These are phyloP conservation scores for Anoplophora glabripennis DNA, from an alignment of 1,140 invertebrate genomes.

Conservation along the genomic window DNA sequence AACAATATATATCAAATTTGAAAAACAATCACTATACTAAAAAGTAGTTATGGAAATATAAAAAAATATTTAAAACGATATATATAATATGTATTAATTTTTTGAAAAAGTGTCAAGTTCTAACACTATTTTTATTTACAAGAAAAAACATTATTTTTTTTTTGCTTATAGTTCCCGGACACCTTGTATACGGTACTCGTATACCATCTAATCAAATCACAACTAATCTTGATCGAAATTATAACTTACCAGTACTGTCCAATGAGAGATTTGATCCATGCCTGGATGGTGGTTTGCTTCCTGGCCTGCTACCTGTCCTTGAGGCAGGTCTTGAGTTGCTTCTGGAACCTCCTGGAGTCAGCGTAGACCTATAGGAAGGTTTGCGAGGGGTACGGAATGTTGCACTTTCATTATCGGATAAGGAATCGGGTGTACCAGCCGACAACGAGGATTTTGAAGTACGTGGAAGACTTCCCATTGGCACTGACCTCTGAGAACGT, in stretches of 20 bases:
- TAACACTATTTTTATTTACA: no score
- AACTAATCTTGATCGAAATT: background rate
- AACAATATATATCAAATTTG: no score
- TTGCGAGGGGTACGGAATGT: constrained; percentile 62
- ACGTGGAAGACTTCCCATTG: constrained; percentile 55
- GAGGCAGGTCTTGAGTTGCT: constrained; percentile 69
- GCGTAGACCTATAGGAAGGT: constrained; percentile 55
- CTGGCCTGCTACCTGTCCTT: constrained; percentile 74
- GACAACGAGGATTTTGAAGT: constrained; percentile 70
- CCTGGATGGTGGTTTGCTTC: constrained; percentile 86
- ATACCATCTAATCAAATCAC: background rate
- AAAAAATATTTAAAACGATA: no score
- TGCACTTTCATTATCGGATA: constrained; percentile 82
- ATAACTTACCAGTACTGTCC: constrained; percentile 74
- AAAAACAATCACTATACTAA: no score
- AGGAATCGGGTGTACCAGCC: constrained; percentile 78
- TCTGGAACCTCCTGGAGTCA: constrained; percentile 69
- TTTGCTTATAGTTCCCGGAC: no score
- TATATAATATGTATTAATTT: no score
- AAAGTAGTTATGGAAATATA: no score
- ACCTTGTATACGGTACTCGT: background rate
- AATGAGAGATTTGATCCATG: constrained; percentile 89
- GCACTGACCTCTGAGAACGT: constrained; percentile 78
- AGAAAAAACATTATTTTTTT: no score
- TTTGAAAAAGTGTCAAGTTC: no score